These are phyloP conservation scores for Plumapathes pennacea DNA, from an alignment of 92 coral and sea anemone species.

Conservation along the genomic window DNA sequence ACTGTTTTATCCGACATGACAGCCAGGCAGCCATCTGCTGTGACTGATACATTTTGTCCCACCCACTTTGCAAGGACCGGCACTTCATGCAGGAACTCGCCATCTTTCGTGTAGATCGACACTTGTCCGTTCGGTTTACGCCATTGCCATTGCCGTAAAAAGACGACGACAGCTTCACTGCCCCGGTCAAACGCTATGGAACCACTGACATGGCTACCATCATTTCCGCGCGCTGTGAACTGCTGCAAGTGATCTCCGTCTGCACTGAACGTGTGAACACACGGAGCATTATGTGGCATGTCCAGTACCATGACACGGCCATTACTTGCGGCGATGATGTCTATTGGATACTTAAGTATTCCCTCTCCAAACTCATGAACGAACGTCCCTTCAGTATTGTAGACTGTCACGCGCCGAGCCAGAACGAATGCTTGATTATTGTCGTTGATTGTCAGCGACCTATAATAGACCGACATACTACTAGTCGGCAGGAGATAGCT, in stretches of 20 bases:
- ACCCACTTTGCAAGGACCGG: too few relatives aligned
- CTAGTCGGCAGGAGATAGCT: neutral
- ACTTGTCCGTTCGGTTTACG: too few relatives aligned
- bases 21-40: too few relatives aligned
- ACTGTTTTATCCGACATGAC: too few relatives aligned
- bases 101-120: conserved; percentile 23
- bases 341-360: neutral
- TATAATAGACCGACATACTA: neutral
- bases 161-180: too few relatives aligned
- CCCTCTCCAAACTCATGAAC: conserved; percentile 3
- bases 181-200: too few relatives aligned
- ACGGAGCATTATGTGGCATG: neutral
- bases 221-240: too few relatives aligned
- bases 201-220: too few relatives aligned
- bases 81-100: conserved; percentile 6
- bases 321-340: conserved; percentile 8
- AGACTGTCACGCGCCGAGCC: neutral
- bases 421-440: neutral
- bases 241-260: conserved; percentile 5
- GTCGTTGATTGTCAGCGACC: conserved; percentile 1
- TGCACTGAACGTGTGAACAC: conserved; percentile 15
- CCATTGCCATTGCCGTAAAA: too few relatives aligned
- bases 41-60: too few relatives aligned
- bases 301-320: conserved; percentile 20
- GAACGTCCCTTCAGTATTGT: conserved; percentile 10